phyloP scores from a whole-genome alignment of 2,113 vertebrate genomes.

The Labrus mixtus region DNA sequence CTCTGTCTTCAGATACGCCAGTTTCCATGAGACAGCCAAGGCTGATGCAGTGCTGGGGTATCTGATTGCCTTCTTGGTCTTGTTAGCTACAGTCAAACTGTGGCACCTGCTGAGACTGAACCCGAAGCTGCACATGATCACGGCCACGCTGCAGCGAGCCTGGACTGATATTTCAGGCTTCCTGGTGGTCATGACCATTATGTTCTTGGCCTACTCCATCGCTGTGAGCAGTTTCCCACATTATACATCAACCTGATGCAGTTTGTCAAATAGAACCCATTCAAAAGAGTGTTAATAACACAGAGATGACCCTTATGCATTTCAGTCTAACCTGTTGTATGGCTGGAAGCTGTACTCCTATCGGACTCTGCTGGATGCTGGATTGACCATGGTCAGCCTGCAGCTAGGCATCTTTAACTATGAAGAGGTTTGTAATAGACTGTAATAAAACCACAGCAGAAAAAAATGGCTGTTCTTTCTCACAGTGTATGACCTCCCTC shows the following conservation, averaged over 20 bases:
- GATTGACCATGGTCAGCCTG: conserved; percentile 93
- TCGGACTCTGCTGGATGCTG: conserved; percentile 90
- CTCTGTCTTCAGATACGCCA: conserved; percentile 83
- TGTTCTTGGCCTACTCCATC: conserved; percentile 94
- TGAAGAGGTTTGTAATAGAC: conserved; percentile 86
- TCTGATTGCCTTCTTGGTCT: conserved; percentile 93
- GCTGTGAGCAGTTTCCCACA: conserved; percentile 86
- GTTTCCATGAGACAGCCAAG: conserved; percentile 91
- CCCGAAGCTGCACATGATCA: conserved; percentile 95
- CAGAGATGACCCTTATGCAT: conserved; percentile 16
- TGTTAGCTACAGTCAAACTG: conserved; percentile 93
- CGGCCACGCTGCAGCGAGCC: conserved; percentile 89
- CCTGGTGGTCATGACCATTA: conserved; percentile 88
- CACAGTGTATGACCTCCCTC: conserved; percentile 16
- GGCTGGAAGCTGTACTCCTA: conserved; percentile 95
- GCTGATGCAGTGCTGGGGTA: conserved; percentile 92
- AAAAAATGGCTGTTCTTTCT: conserved; percentile 10
- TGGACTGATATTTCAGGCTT: conserved; percentile 97
- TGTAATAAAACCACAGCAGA: not conserved
- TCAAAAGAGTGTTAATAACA: conserved; percentile 11
- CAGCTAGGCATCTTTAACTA: conserved; percentile 98
- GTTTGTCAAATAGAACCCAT: conserved; percentile 2
- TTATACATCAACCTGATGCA: conserved; percentile 27
- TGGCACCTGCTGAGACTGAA: conserved; percentile 97
- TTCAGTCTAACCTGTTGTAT: conserved; percentile 93